Evolutionary conservation across 2,888 invertebrate species (phyloP).

Genomic region (Sturmia bella): DNA sequence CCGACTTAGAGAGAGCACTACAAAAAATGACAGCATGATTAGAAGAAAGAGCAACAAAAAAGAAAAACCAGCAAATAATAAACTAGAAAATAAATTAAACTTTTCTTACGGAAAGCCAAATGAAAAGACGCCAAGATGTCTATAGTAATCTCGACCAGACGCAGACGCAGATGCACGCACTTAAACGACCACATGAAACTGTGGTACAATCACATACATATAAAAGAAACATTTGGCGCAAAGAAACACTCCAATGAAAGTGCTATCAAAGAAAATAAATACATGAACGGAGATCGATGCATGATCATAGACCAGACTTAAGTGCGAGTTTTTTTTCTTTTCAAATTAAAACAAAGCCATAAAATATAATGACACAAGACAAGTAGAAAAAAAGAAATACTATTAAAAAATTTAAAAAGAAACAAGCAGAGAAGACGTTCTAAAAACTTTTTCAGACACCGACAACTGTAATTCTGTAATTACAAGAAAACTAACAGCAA

Average conservation of each 20-base stretch:
- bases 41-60: not conserved
- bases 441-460: conserved; percentile 23
- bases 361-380: conserved; percentile 58
- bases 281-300: conserved; percentile 11
- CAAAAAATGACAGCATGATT: conserved; percentile 42
- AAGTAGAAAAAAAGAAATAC: conserved; percentile 27
- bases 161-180: conserved; percentile 21
- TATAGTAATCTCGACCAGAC: conserved; percentile 43
- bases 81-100: conserved; percentile 21
- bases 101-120: conserved; percentile 34
- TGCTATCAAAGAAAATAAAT: conserved; percentile 18
- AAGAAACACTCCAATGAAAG: conserved; percentile 56
- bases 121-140: conserved; percentile 66
- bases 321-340: not conserved
- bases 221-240: conserved; percentile 32
- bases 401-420: conserved; percentile 18
- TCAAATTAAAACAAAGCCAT: conserved; percentile 47
- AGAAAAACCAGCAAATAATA: not conserved
- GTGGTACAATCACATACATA: not conserved
- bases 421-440: conserved; percentile 33
- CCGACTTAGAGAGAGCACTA: conserved; percentile 31
- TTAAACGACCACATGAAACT: conserved; percentile 5
- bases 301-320: conserved; percentile 3
- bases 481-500: conserved; percentile 5
- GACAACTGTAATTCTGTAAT: conserved; percentile 11